Evolutionary conservation across 2,113 vertebrate genomes (phyloP).

Genomic region (Bubalus kerabau): DNA sequence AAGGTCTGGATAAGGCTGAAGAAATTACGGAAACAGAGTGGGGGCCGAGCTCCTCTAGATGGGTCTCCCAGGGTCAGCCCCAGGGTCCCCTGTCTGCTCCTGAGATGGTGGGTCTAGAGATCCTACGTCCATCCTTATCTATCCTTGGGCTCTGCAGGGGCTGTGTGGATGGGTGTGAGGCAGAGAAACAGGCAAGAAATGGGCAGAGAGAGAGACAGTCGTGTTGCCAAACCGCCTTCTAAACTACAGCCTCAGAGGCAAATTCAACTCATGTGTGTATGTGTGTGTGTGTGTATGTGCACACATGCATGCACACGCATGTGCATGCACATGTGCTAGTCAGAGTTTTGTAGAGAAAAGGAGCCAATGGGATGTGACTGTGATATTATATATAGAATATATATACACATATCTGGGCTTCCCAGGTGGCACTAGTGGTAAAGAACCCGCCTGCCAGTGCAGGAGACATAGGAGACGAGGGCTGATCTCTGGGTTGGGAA

Average conservation of each 20-base stretch:
- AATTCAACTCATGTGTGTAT: background rate
- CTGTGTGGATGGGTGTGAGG: background rate
- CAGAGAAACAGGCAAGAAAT: background rate
- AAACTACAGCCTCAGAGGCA: background rate
- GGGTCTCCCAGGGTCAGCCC: background rate
- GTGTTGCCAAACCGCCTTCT: background rate
- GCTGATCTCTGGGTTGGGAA: background rate
- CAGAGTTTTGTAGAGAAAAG: background rate
- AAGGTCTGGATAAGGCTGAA: background rate
- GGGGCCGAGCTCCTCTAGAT: background rate
- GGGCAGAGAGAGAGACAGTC: background rate
- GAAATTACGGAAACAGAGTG: background rate
- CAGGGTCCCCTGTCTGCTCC: background rate
- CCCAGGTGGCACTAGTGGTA: background rate
- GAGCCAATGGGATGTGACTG: background rate
- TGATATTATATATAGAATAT: background rate
- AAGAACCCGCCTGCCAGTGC: background rate
- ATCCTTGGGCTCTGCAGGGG: background rate
- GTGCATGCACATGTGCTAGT: background rate
- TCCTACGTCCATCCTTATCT: background rate
- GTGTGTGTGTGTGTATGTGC: background rate
- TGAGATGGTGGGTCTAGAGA: background rate
- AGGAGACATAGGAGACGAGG: background rate
- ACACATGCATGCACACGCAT: rapidly evolving
- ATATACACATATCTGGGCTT: background rate